Evolutionary conservation across 2,797 vertebrate genomes (phyloP), one percentile per base, ranked within the genome.

Genomic region (Chelidonichthys spinosus): DNA sequence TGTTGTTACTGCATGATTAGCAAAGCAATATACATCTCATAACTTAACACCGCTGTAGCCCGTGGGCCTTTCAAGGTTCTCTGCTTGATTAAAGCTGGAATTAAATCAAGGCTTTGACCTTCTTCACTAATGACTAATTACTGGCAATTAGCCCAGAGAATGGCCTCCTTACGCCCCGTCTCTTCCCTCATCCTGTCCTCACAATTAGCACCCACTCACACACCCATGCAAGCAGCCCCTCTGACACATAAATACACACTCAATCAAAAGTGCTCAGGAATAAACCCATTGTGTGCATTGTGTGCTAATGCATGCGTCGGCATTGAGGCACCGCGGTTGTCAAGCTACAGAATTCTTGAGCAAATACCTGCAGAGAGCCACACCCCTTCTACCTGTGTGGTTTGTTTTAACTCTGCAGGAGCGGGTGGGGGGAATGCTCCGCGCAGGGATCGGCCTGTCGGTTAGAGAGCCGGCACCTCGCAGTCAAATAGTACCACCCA

Each of bases 121-220:
- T 93, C 85, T 92, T 90, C 73, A 78, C 88, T 92, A 92, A 93
- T 94, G 90, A 93, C 91, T 93, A 92, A 94, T 94, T 93, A 92
- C 91, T 88, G 87, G 89, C 91, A 91, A 94, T 93, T 92, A 93
- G 88, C 88, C 85, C 85, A 85, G 83, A 85, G 87, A 90, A 89
- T 91, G 85, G 79, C 86, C 90, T 88, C 77, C 77, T 87, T 87
- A 81, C 68, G 39, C 83, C 83, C 86, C 69, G 74, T 82, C 74
- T 81, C 80, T 87, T 84, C 73, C 85, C 58, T 86, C 71, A 67
- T 87, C 77, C 83, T 82, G 63, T 76, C 83, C 88, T 87, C 85
- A 89, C 82, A 90, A 83, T 78, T 81, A 84, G 81, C 71, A 77
- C 69, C 69, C 73, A 73, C 75, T 71, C 43, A 64, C 68, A 75